These are phyloP conservation scores for Artibeus jamaicensis DNA, from an alignment of 2,797 vertebrate species.

Conservation along the genomic window DNA sequence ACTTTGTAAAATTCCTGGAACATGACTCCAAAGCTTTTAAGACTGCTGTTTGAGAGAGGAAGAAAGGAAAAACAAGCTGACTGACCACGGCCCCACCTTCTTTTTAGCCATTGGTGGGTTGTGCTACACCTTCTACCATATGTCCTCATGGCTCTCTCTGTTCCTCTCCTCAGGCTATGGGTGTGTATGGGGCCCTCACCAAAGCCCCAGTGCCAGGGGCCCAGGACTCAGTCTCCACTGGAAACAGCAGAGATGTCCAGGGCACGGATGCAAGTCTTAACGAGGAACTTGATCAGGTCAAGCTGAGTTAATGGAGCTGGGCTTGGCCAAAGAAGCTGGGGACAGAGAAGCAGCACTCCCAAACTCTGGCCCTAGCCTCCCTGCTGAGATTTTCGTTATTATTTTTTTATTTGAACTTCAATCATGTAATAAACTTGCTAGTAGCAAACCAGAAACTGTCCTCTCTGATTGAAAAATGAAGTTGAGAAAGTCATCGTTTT, in stretches of 20 bases:
- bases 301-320: constrained; percentile 73
- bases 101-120: not conserved
- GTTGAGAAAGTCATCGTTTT: not conserved
- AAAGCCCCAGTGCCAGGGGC: constrained; percentile 74
- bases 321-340: not conserved
- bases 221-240: not conserved
- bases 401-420: constrained; percentile 81
- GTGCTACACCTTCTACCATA: not conserved
- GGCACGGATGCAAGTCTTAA: not conserved
- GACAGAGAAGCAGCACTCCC: not conserved
- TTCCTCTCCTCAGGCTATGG: constrained; percentile 80
- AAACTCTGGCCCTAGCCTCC: constrained; percentile 1
- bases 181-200: constrained; percentile 83
- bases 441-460: constrained; percentile 49
- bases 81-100: not conserved
- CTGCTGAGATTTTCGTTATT: constrained; percentile 65
- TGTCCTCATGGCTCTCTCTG: not conserved
- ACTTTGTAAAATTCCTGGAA: not conserved
- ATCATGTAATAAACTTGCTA: constrained; percentile 81
- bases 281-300: constrained; percentile 74
- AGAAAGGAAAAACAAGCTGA: not conserved
- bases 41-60: not conserved
- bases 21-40: not conserved
- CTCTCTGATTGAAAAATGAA: constrained; percentile 51
- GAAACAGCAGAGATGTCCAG: not conserved